Percentiles rank a stretch among this genome's conserved stretches.
phyloP scores from a whole-genome alignment of 2,888 invertebrate genomes.

The Sacculina carcini region DNA sequence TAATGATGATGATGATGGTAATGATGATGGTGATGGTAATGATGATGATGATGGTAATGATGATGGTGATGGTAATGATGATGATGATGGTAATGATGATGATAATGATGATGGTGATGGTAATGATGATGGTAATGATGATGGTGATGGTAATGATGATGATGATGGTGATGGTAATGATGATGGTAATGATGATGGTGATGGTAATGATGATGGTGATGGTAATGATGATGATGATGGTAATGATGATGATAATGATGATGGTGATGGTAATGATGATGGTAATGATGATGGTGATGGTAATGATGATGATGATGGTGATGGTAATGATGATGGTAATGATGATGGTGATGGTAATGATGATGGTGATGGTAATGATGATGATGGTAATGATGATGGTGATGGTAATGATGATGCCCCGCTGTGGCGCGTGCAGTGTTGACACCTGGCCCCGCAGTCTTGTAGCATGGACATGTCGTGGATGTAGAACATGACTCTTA shows the following conservation, averaged over 20 bases:
- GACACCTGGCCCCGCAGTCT: slow-evolving; percentile 24
- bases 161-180: background rate
- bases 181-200: background rate
- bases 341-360: background rate
- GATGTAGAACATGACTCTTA: slow-evolving; percentile 86
- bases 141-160: background rate
- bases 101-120: background rate
- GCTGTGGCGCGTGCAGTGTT: background rate
- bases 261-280: background rate
- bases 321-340: background rate
- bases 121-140: background rate
- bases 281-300: background rate
- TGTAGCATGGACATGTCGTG: slow-evolving; percentile 59
- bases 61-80: background rate
- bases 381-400: background rate
- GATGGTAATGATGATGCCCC: background rate
- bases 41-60: background rate
- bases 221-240: background rate
- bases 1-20: background rate
- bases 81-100: background rate
- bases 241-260: background rate
- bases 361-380: background rate
- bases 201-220: background rate
- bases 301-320: background rate
- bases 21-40: background rate